A percentile compares a stretch with the other conserved stretches of the same genome.
phyloP scores from a whole-genome alignment of 2,888 invertebrate genomes.

The Leptodirus hochenwartii region DNA sequence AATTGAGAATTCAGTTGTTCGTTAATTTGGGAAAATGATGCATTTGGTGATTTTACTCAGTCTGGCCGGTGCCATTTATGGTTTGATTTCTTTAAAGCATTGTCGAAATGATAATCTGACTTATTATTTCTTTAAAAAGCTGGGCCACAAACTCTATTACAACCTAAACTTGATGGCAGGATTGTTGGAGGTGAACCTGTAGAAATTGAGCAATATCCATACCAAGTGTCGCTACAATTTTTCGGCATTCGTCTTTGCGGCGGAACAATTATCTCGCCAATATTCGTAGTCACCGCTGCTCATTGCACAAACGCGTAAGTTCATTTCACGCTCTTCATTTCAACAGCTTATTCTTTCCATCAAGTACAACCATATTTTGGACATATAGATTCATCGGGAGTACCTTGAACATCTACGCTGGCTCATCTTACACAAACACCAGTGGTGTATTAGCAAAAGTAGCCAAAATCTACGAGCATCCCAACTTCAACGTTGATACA shows the following conservation, averaged over 20 bases:
- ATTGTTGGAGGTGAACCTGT: conserved; percentile 6
- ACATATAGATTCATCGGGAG: too few species aligned
- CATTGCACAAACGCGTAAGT: conserved; percentile 3
- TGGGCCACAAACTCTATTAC: too few species aligned
- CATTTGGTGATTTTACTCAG: too few species aligned
- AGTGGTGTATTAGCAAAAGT: conserved; percentile 9
- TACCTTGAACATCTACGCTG: conserved; percentile 8
- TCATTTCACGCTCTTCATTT: not conserved
- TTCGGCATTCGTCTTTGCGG: conserved; percentile 4
- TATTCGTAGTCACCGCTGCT: conserved; percentile 4
- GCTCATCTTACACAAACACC: conserved; percentile 7
- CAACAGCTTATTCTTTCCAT: not conserved
- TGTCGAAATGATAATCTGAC: too few species aligned
- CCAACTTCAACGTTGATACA: conserved; percentile 14
- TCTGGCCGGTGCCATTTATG: too few species aligned
- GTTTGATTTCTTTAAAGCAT: too few species aligned
- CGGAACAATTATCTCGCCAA: conserved; percentile 1
- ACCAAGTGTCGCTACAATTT: conserved; percentile 8
- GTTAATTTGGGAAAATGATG: too few species aligned
- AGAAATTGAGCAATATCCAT: conserved; percentile 6
- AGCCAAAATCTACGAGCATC: conserved; percentile 14
- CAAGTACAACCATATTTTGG: too few species aligned
- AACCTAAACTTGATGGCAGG: too few species aligned
- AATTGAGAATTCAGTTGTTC: too few species aligned
- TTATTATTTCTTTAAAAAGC: too few species aligned